These are phyloP conservation scores for Alauda arvensis DNA, from an alignment of 2,797 vertebrate genomes.

Conservation along the genomic window DNA sequence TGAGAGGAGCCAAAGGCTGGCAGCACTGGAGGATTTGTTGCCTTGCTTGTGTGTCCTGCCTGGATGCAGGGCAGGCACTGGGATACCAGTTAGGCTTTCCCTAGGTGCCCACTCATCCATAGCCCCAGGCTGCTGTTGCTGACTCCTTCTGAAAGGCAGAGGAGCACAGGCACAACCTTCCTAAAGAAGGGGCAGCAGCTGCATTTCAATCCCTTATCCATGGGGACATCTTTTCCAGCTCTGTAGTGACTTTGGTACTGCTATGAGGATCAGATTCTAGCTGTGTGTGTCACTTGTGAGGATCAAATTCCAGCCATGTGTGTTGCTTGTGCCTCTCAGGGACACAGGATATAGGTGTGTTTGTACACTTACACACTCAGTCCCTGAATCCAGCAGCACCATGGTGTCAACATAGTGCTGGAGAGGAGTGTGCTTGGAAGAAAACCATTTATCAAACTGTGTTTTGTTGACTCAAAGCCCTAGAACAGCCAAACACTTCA, in stretches of 20 bases:
- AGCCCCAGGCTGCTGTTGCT: background rate
- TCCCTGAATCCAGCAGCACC: background rate
- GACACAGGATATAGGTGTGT: background rate
- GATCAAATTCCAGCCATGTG: background rate
- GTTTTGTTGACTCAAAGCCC: background rate
- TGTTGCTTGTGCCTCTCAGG: background rate
- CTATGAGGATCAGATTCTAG: background rate
- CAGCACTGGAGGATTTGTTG: rapidly evolving
- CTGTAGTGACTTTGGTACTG: background rate
- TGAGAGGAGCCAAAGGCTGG: background rate
- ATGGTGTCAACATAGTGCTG: background rate
- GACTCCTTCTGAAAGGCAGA: background rate
- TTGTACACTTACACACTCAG: no score
- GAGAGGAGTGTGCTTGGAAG: background rate
- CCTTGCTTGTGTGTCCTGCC: background rate
- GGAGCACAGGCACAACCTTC: background rate
- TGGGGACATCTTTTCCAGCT: background rate
- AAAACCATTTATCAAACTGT: background rate
- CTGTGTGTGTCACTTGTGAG: background rate
- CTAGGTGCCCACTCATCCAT: background rate
- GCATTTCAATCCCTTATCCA: background rate
- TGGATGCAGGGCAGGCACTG: background rate
- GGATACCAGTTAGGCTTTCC: background rate
- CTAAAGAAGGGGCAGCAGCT: background rate
- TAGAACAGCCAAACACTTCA: background rate